Evolutionary conservation across 2,113 vertebrate species (phyloP).

Genomic region (Phocoena phocoena): DNA sequence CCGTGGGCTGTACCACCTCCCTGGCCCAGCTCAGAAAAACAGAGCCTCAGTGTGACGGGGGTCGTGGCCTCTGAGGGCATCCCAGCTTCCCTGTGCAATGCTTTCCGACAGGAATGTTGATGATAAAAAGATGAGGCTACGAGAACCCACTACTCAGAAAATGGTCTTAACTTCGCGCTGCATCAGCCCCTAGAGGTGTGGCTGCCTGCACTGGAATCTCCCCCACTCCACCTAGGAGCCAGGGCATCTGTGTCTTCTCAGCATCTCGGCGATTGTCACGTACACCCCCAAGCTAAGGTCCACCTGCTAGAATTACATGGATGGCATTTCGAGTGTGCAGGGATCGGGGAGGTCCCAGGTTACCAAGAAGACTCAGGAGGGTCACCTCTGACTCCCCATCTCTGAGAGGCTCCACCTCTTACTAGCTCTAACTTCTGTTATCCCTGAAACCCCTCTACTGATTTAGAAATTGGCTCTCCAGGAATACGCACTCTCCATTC

Average conservation of each 20-base stretch:
- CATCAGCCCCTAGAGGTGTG: neutral
- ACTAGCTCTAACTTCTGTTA: neutral
- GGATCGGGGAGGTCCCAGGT: neutral
- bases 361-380: neutral
- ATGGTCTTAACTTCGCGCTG: fast-evolving
- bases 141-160: neutral
- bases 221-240: neutral
- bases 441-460: neutral
- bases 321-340: neutral
- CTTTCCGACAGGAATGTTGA: neutral
- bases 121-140: neutral
- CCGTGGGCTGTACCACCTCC: neutral
- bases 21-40: neutral
- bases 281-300: neutral
- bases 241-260: neutral
- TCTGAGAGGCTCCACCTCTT: neutral
- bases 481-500: neutral
- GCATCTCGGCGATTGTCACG: neutral
- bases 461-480: neutral
- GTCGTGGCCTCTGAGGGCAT: neutral
- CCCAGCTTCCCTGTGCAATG: fast-evolving
- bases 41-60: neutral
- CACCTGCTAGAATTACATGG: neutral
- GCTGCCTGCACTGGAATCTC: neutral
- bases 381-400: neutral